Evolutionary conservation across 2,888 invertebrate species (phyloP), one percentile per base, ranked within the genome.

Genomic region (Andrena flavipes): DNA sequence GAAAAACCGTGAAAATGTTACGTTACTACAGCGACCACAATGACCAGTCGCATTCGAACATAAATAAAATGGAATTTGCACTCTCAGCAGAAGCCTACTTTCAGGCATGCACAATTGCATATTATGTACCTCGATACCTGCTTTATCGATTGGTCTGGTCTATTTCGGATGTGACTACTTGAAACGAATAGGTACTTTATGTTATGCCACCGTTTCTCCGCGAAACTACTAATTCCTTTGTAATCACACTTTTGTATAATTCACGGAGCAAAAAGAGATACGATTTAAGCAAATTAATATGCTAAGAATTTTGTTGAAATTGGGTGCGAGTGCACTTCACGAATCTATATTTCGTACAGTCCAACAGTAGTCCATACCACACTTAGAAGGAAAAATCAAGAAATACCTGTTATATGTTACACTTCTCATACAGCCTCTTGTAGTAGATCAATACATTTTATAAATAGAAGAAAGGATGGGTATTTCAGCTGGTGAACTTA

Each of bases 1-100:
- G 84, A 84, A 88, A 81, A 79, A 84, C 76, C 60, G 80, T 85
- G 86, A 84, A 86, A 87, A 86, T 84, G 83, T 87, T 79, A 82
- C 85, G 87, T 87, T 87, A 73, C 80, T 74, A 80, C 71, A 76
- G 80, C 76, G 72, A 85, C 85, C 78, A 49, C 49, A 54, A 42
- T 72, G 54, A 62, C 33, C 23, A 23, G 4, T 29, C 13, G 8
- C 23, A n/a, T 64, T 65, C 51, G 42, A 51, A 67, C 23, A 59
- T 49, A 79, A 82, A 60, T 59, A 20, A 48, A 82, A 79, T 26
- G 42, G 16, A 33, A 54, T 33, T 20, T 35, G 20, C 13, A 10
- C 56, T 56, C 56, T 8, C 20, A 2, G 8, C 56, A 13, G 56
- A 56, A 23, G 23, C 23, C 10, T 56, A 20, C 20, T 56, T 42